Conservation (phyloP, 2,797 vertebrate genomes). For the Coluber constrictor region DNA sequence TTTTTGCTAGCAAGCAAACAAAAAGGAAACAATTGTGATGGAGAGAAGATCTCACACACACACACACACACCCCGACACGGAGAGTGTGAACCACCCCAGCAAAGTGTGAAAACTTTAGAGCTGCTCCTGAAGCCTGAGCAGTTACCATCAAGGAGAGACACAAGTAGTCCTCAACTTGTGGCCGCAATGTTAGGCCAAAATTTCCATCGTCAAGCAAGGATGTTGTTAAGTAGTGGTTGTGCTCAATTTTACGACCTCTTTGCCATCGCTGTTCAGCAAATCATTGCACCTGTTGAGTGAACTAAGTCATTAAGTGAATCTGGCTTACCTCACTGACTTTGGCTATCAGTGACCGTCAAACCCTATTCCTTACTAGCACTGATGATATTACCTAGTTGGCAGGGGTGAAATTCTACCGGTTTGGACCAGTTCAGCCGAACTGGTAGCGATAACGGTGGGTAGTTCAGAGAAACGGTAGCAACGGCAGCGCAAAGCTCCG, state of each 20-base stretch:
- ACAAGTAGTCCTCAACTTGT: rapidly evolving
- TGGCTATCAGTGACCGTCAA: neutral
- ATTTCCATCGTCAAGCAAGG: neutral
- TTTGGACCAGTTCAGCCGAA: too few relatives aligned
- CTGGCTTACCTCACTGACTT: neutral
- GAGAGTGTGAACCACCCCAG: rapidly evolving
- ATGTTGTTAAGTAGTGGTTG: neutral
- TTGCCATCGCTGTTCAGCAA: neutral
- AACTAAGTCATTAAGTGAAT: neutral
- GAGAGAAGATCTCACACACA: neutral
- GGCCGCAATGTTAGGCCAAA: too few relatives aligned
- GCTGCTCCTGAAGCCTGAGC: neutral
- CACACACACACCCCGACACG: neutral
- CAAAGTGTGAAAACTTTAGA: neutral
- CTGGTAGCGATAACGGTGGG: too few relatives aligned
- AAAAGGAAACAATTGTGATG: neutral
- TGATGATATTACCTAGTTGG: too few relatives aligned
- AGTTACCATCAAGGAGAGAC: conserved; percentile 29
- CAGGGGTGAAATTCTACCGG: too few relatives aligned
- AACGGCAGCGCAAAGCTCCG: rapidly evolving
- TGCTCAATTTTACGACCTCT: neutral
- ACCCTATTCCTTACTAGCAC: too few relatives aligned
- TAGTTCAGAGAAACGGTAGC: too few relatives aligned
- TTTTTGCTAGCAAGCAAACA: neutral
- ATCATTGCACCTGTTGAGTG: neutral